Conservation (phyloP, 2,797 vertebrate species). For the Onychomys torridus region DNA sequence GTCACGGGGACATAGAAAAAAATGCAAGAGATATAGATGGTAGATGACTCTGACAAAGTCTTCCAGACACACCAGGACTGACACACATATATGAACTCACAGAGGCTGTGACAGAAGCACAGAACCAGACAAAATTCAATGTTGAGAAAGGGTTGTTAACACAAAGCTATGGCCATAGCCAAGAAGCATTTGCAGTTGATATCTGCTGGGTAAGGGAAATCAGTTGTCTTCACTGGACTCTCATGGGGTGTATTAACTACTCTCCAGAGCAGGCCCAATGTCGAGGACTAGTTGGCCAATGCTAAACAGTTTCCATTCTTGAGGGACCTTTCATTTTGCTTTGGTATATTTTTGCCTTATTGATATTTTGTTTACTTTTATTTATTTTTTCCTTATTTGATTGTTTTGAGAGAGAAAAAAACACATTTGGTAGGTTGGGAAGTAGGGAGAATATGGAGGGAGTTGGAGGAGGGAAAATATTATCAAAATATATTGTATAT, state of each 20-base stretch:
- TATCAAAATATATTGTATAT: neutral
- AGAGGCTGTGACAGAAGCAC: neutral
- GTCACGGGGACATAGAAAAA: neutral
- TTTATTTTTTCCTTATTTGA: neutral
- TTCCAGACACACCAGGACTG: neutral
- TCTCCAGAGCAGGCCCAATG: neutral
- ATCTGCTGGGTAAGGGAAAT: neutral
- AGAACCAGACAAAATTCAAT: neutral
- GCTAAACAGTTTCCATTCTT: too few species aligned
- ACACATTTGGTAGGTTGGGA: neutral
- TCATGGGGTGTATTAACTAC: neutral
- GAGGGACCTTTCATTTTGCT: too few species aligned
- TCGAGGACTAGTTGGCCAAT: too few species aligned
- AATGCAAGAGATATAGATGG: neutral
- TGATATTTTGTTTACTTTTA: neutral
- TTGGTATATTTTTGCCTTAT: too few species aligned
- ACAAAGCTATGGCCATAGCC: neutral
- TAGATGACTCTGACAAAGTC: neutral
- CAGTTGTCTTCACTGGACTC: neutral
- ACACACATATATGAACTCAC: neutral
- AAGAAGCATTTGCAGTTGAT: neutral
- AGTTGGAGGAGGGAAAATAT: neutral
- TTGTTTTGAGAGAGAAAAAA: neutral
- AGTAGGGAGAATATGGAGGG: too few species aligned
- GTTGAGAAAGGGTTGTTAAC: neutral